Percentiles rank a stretch among this genome's conserved stretches.
These are phyloP conservation scores for Poecile atricapillus DNA, from an alignment of 2,113 vertebrate genomes.

Conservation along the genomic window DNA sequence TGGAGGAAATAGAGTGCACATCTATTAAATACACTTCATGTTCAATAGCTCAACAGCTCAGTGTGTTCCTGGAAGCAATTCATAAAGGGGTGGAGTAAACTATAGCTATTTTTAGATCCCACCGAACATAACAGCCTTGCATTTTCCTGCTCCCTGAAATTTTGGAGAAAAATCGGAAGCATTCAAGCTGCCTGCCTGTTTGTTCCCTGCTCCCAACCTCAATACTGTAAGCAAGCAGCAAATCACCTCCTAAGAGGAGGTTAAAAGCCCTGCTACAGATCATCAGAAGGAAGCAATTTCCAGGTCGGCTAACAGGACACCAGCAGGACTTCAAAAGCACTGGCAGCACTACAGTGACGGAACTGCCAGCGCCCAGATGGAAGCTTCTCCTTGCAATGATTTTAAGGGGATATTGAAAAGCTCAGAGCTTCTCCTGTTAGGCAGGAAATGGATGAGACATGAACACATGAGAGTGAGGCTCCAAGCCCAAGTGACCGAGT, in stretches of 20 bases:
- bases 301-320: neutral
- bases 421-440: neutral
- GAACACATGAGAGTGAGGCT: neutral
- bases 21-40: neutral
- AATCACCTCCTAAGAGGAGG: neutral
- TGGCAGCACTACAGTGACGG: neutral
- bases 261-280: neutral
- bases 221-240: neutral
- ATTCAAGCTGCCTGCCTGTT: neutral
- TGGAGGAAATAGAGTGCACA: neutral
- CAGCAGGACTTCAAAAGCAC: neutral
- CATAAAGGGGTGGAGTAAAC: neutral
- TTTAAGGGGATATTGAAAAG: neutral
- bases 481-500: fast-evolving
- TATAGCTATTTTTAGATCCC: neutral
- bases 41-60: neutral
- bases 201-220: neutral
- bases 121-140: neutral
- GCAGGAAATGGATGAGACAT: neutral
- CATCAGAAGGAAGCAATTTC: neutral
- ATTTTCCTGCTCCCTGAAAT: neutral
- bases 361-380: neutral
- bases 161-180: neutral
- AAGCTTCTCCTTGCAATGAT: neutral
- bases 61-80: neutral